phyloP scores from a whole-genome alignment of 2,888 invertebrate genomes.

The Rosalia funebris region DNA sequence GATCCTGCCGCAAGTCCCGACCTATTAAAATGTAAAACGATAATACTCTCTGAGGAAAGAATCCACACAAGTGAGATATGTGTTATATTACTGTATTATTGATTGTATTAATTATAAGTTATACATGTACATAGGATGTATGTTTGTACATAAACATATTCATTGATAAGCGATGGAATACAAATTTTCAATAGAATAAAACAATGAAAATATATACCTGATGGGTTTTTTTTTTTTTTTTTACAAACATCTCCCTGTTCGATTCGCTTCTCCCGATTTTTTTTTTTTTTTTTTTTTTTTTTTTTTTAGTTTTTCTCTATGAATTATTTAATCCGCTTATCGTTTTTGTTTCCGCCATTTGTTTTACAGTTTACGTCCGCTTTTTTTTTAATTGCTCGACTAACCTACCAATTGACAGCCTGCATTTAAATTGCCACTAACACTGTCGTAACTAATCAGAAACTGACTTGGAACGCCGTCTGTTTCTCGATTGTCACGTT shows the following conservation, averaged over 20 bases:
- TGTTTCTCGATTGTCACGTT: too few relatives aligned
- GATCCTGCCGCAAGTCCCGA: slow-evolving; percentile 10
- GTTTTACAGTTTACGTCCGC: slow-evolving; percentile 30
- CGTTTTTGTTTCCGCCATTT: slow-evolving; percentile 29
- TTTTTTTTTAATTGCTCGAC: slow-evolving; percentile 13
- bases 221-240: slow-evolving; percentile 45
- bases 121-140: slow-evolving; percentile 65
- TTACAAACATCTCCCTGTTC: slow-evolving; percentile 13
- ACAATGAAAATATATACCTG: slow-evolving; percentile 48
- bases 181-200: slow-evolving; percentile 65
- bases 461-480: too few relatives aligned
- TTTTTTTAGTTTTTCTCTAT: too few relatives aligned
- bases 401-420: too few relatives aligned
- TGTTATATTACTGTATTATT: slow-evolving; percentile 53
- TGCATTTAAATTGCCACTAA: too few relatives aligned
- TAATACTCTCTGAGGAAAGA: slow-evolving; percentile 49
- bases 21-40: slow-evolving; percentile 37
- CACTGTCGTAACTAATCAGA: too few relatives aligned
- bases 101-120: slow-evolving; percentile 56
- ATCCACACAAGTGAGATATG: slow-evolving; percentile 53
- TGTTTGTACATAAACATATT: slow-evolving; percentile 67
- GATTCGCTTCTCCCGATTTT: slow-evolving; percentile 28
- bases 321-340: slow-evolving; percentile 19
- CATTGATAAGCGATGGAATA: slow-evolving; percentile 62
- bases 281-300: slow-evolving; percentile 25